A percentile compares a stretch with the other conserved stretches of the same genome.
Evolutionary conservation across 2,113 vertebrate genomes (phyloP).

Genomic region (Mesembrinibis cayennensis): DNA sequence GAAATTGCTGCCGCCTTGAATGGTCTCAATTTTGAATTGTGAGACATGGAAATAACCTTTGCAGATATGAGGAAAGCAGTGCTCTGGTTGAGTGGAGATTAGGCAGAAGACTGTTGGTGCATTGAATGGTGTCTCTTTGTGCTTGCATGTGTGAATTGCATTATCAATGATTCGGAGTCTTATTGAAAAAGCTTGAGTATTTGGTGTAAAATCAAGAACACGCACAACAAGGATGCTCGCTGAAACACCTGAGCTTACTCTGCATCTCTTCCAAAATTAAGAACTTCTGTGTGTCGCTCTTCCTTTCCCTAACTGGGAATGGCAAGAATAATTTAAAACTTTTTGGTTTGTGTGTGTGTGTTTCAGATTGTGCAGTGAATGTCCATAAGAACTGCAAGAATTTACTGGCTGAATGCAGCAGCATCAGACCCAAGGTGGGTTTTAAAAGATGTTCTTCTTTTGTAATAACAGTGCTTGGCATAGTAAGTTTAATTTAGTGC

Average conservation of each 20-base stretch:
- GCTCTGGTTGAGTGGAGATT: not conserved
- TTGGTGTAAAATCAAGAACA: not conserved
- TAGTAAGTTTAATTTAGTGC: not conserved
- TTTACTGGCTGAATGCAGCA: slow-evolving; percentile 87
- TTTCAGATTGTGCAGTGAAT: slow-evolving; percentile 88
- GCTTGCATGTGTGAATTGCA: not conserved
- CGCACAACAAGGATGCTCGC: not conserved
- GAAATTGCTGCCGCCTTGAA: not conserved
- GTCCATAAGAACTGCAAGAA: slow-evolving; percentile 90
- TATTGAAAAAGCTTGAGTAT: not conserved
- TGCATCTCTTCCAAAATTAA: not conserved
- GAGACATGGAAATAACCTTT: not conserved
- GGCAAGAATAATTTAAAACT: not conserved
- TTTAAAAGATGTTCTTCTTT: not conserved
- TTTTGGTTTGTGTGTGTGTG: not conserved
- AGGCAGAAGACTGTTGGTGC: not conserved
- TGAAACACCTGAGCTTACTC: not conserved
- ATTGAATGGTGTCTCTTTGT: not conserved
- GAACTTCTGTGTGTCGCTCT: not conserved
- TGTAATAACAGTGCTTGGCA: not conserved
- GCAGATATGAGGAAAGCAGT: not conserved
- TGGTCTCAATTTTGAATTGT: not conserved
- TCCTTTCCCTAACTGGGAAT: not conserved
- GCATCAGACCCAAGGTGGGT: slow-evolving; percentile 83
- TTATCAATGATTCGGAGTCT: not conserved